These are phyloP conservation scores for Chiridota heheva DNA, from an alignment of 35 echinoderm and acorn worm genomes.

Conservation along the genomic window DNA sequence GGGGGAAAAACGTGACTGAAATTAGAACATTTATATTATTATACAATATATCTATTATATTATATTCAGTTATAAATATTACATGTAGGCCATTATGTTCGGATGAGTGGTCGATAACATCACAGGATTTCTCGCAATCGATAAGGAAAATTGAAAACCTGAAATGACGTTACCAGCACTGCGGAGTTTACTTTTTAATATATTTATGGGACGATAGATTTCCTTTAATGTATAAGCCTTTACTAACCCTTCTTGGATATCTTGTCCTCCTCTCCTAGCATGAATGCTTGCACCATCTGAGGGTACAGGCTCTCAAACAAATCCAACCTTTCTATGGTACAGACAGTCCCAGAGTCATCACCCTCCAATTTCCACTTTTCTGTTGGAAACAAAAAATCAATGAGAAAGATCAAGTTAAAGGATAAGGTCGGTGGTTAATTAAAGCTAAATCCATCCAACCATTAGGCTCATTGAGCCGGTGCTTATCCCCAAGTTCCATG, in stretches of 20 bases:
- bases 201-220: no score
- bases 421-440: not conserved
- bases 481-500: no score
- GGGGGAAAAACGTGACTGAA: no score
- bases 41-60: not conserved
- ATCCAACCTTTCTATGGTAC: slow-evolving; percentile 46
- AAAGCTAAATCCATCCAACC: no score
- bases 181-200: not conserved
- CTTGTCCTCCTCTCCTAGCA: slow-evolving; percentile 25
- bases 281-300: slow-evolving; percentile 25
- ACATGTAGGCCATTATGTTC: not conserved
- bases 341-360: slow-evolving; percentile 12
- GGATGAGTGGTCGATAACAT: not conserved
- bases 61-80: no score
- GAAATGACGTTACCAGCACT: not conserved
- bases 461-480: no score
- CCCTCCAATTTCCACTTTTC: slow-evolving; percentile 28
- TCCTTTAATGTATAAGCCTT: not conserved
- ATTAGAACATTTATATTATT: no score
- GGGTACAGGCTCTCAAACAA: slow-evolving; percentile 31
- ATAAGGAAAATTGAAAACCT: not conserved
- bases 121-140: not conserved
- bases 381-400: slow-evolving; percentile 13
- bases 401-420: not conserved
- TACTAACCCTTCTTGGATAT: slow-evolving; percentile 16